Evolutionary conservation across 2,888 invertebrate species (phyloP).

Genomic region (Philereme vetulata): DNA sequence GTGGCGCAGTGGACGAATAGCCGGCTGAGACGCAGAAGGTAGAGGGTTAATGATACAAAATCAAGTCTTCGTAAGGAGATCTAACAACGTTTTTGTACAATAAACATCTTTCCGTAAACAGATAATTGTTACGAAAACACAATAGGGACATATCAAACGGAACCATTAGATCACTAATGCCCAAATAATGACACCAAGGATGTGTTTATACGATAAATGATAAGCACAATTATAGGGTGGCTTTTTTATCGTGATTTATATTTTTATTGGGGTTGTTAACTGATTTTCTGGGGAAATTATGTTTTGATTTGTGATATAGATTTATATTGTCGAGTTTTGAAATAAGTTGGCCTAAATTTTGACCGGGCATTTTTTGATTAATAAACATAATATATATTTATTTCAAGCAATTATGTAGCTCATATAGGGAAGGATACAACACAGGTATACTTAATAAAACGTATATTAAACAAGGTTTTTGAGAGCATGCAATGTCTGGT

Average conservation of each 20-base stretch:
- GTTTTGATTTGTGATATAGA: constrained; percentile 33
- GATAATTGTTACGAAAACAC: constrained; percentile 10
- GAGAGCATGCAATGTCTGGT: too few relatives aligned
- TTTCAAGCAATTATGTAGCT: too few relatives aligned
- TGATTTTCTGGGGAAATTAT: constrained; percentile 33
- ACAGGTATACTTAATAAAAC: too few relatives aligned
- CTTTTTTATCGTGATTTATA: constrained; percentile 28
- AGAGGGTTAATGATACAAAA: too few relatives aligned
- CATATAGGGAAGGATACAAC: too few relatives aligned
- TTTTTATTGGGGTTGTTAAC: constrained; percentile 28
- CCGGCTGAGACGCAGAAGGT: too few relatives aligned
- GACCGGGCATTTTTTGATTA: too few relatives aligned
- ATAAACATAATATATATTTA: too few relatives aligned
- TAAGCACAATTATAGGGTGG: constrained; percentile 33
- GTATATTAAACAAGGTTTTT: too few relatives aligned
- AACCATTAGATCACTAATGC: constrained; percentile 35
- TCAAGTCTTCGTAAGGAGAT: too few relatives aligned
- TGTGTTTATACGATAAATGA: constrained; percentile 35
- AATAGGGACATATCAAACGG: constrained; percentile 14
- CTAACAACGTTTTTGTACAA: not conserved
- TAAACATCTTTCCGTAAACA: constrained; percentile 10
- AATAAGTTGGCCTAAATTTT: too few relatives aligned
- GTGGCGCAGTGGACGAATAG: too few relatives aligned
- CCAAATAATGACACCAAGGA: constrained; percentile 36
- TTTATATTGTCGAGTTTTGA: constrained; percentile 16